Evolutionary conservation across 2,797 vertebrate species (phyloP), one percentile per base, ranked within the genome.

Genomic region (Brotula barbata): DNA sequence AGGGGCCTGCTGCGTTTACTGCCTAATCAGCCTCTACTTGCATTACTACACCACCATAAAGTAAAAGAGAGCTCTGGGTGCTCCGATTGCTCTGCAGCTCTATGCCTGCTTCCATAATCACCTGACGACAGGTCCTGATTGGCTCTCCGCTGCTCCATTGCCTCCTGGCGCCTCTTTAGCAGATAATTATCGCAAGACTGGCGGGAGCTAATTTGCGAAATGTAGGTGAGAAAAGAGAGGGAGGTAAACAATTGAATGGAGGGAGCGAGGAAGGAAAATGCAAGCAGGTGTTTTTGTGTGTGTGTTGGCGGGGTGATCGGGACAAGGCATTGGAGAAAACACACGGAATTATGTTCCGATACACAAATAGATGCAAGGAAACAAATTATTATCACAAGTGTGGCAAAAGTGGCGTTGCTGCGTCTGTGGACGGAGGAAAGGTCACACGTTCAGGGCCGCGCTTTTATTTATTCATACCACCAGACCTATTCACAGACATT

Each of bases 201-300:
- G 57, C n/a, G 16, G 22, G 73, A 73, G 75, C 56, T 81, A 58
- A 81, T 86, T 63, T 70, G 73, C 65, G 64, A 79, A 71, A 54
- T 23, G 48, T 28, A 62, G 42, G 59, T 62, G 64, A 37, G 62
- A 54, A 23, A 33, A 16, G 34, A 64, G 20, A 42, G 12, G 42
- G 28, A 41, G 36, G 16, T 10, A 33, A 11, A 33, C 5, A 33
- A 28, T 4, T 4, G 7, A 28, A 28, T 56, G 40, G 47, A 73
- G 44, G 28, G 5, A 25, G 28, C 7, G 33, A 41, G 34, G 46
- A 28, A 31, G 17, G 12, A 11, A 1, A 53, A 33, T 6, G 11
- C 31, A 33, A 2, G 8, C 25, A 28, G 8, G 25, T 28, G n/a
- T n/a, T n/a, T n/a, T n/a, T n/a, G n/a, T n/a, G n/a, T n/a, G n/a